Base-by-base conservation (phyloP, 2,888 invertebrate genomes). In the Drosophila recens region DNA sequence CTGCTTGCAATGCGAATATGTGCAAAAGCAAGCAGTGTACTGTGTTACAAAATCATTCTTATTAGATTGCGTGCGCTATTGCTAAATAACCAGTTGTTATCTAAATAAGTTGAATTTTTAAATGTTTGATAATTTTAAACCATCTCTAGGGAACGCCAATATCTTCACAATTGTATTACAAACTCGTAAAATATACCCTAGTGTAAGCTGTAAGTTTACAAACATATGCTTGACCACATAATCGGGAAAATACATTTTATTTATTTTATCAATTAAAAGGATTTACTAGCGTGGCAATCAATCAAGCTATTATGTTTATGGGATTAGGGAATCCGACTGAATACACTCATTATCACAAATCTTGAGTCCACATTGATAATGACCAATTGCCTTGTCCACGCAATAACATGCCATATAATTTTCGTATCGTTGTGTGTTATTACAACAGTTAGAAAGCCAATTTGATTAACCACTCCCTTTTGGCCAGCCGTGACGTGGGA, bases 401-500 rank as follows among this genome's bases (percentile, higher is more conserved):
- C 20, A 17, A 51, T n/a, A 40, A 27, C 27, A 27, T 6, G 27
- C 38, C 45, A 54, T 30, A 42, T n/a, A 23, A 69, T 78, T 68
- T 68, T 45, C 40, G 48, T 58, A 63, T 51, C 48, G 51, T 59
- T 62, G 42, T 64, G 52, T 49, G 56, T 20, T 48, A 57, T 74
- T 66, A 79, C 51, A 64, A 38, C 58, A 51, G 67, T 76, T 67
- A 46, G 46, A 27, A 54, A 58, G 27, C 34, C 46, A 67, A 67
- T 78, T 83, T 88, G 80, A 86, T 88, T 82, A 88, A 72, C 83
- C 75, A 78, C 84, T 59, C 81, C 66, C 79, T 48, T 43, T 38
- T 67, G 64, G 61, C 65, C 66, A 30, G 33, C 4, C 15, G 33
- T 68, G 64, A 53, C 62, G 69, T 81, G 82, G 79, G 75, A 70